These are phyloP conservation scores for Piezodorus guildinii DNA, from an alignment of 1,140 invertebrate genomes.

Conservation along the genomic window DNA sequence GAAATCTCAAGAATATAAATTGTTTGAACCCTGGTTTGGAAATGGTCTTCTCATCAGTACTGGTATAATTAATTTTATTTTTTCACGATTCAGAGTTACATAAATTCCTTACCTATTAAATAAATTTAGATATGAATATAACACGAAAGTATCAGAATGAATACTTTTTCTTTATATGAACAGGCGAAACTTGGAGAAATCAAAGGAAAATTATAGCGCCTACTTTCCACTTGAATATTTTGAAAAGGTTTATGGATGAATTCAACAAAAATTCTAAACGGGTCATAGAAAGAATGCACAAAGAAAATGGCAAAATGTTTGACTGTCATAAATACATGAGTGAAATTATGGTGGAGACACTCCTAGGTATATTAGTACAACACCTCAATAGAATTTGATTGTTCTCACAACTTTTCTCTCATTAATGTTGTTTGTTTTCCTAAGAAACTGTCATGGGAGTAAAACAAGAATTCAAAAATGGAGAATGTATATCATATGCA, in stretches of 20 bases:
- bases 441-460: conserved; percentile 75
- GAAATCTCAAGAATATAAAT: conserved; percentile 56
- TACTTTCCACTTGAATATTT: conserved; percentile 70
- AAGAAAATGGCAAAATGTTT: conserved; percentile 52
- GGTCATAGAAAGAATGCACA: conserved; percentile 48
- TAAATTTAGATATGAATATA: too few relatives aligned
- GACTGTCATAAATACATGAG: conserved; percentile 76
- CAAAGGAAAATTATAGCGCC: conserved; percentile 71
- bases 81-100: too few relatives aligned
- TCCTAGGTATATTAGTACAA: conserved; percentile 42
- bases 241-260: conserved; percentile 68
- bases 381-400: not conserved
- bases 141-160: too few relatives aligned
- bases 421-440: conserved; percentile 24
- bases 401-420: too few relatives aligned
- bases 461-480: conserved; percentile 51
- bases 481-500: conserved; percentile 65
- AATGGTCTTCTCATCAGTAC: conserved; percentile 62
- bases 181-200: conserved; percentile 65
- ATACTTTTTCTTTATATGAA: too few relatives aligned
- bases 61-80: not conserved
- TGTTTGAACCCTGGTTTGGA: conserved; percentile 82
- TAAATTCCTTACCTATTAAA: too few relatives aligned
- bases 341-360: conserved; percentile 67
- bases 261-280: conserved; percentile 61